phyloP scores from a whole-genome alignment of 2,113 vertebrate genomes.

The Nothoprocta pentlandii region DNA sequence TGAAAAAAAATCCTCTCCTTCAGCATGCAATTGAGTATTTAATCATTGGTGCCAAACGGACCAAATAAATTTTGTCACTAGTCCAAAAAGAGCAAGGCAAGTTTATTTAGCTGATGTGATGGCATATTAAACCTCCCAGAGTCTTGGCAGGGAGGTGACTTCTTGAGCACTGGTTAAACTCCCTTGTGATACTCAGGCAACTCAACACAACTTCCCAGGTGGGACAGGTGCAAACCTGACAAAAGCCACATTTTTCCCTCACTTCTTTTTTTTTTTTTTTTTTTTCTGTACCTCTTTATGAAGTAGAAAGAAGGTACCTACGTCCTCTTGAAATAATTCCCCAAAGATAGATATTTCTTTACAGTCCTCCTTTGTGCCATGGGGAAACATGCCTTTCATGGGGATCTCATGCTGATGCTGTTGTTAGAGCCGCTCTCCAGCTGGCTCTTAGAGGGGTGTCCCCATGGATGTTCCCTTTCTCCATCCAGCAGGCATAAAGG shows the following conservation, averaged over 20 bases:
- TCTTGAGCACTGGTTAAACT: not conserved
- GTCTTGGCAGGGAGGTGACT: conserved; percentile 17
- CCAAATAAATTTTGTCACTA: conserved; percentile 16
- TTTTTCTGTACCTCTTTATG: not conserved
- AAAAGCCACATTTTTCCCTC: not conserved
- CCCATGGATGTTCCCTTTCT: not conserved
- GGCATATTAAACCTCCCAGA: conserved; percentile 2
- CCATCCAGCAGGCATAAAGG: not conserved
- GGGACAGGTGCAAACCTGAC: conserved; percentile 29
- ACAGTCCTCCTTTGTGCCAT: not conserved
- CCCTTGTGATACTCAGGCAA: not conserved
- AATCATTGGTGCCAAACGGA: conserved; percentile 13
- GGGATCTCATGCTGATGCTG: not conserved
- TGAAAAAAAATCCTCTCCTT: not conserved
- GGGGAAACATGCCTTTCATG: not conserved
- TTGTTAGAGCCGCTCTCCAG: not conserved
- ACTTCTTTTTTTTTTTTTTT: not conserved
- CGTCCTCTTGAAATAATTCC: not conserved
- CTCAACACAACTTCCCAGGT: not conserved
- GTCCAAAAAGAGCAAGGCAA: conserved; percentile 1
- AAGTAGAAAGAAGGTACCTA: not conserved
- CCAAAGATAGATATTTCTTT: not conserved
- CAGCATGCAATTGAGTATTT: not conserved
- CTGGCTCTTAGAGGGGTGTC: not conserved
- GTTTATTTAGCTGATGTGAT: conserved; percentile 50